Percentiles rank a stretch among this genome's conserved stretches.
Conservation (phyloP, 1,140 invertebrate species). For the Dinoponera quadriceps region DNA sequence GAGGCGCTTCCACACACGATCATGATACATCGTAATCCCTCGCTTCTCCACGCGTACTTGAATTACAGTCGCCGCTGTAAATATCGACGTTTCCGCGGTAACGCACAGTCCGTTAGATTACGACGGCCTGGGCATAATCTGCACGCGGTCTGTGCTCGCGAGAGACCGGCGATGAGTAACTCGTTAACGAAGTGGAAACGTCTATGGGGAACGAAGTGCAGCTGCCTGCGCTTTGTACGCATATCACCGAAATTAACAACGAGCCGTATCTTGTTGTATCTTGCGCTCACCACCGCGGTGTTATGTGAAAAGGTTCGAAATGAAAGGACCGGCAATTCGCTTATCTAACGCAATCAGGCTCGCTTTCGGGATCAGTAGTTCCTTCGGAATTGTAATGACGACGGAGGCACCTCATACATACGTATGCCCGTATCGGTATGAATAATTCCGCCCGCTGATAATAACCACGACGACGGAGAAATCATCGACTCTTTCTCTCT, state of each 20-base stretch:
- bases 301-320: not conserved
- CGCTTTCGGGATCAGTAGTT: too few species aligned
- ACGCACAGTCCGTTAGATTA: constrained; percentile 23
- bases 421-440: too few species aligned
- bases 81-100: constrained; percentile 41
- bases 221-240: not conserved
- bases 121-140: constrained; percentile 2
- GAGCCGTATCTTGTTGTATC: not conserved
- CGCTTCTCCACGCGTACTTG: constrained; percentile 32
- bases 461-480: too few species aligned
- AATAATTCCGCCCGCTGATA: too few species aligned
- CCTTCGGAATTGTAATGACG: too few species aligned
- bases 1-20: constrained; percentile 20
- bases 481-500: too few species aligned
- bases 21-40: constrained; percentile 28
- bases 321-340: too few species aligned
- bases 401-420: too few species aligned
- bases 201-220: constrained; percentile 18
- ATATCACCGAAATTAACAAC: not conserved
- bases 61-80: constrained; percentile 44
- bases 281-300: not conserved
- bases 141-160: constrained; percentile 1
- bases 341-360: too few species aligned
- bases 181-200: constrained; percentile 38
- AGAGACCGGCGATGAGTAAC: constrained; percentile 12